Conservation (phyloP, 2,797 vertebrate genomes). For the Rhincodon typus region DNA sequence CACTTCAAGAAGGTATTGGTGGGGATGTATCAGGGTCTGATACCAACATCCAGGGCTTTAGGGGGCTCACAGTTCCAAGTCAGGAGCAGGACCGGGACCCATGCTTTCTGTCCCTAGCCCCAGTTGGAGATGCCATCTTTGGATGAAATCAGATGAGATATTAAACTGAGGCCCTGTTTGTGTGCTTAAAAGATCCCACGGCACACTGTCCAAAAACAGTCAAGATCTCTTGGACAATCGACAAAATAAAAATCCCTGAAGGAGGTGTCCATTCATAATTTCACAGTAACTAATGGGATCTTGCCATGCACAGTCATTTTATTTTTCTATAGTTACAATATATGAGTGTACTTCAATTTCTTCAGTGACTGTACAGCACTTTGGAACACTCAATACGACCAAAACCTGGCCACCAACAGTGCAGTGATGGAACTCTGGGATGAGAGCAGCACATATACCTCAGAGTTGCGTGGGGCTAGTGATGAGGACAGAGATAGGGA, state of each 20-base stretch:
- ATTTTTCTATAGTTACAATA: neutral
- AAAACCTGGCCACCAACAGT: neutral
- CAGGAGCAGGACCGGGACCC: too few relatives aligned
- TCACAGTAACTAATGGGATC: too few relatives aligned
- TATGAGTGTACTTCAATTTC: neutral
- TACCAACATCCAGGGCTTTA: too few relatives aligned
- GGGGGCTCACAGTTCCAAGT: too few relatives aligned
- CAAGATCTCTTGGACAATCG: neutral
- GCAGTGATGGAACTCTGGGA: neutral
- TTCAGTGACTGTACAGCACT: neutral
- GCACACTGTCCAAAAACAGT: neutral
- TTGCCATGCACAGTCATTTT: neutral
- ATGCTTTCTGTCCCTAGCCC: too few relatives aligned
- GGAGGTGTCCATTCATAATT: neutral
- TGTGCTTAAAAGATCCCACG: neutral
- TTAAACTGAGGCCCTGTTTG: neutral
- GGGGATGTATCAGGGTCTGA: too few relatives aligned
- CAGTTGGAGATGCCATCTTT: neutral
- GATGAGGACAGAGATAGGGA: neutral
- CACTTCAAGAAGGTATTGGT: neutral
- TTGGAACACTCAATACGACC: neutral
- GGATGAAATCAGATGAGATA: too few relatives aligned
- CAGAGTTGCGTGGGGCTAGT: neutral
- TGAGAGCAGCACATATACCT: neutral
- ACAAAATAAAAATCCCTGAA: neutral